Conservation (phyloP, 2,888 invertebrate species). For the Cerastis rubricosa region DNA sequence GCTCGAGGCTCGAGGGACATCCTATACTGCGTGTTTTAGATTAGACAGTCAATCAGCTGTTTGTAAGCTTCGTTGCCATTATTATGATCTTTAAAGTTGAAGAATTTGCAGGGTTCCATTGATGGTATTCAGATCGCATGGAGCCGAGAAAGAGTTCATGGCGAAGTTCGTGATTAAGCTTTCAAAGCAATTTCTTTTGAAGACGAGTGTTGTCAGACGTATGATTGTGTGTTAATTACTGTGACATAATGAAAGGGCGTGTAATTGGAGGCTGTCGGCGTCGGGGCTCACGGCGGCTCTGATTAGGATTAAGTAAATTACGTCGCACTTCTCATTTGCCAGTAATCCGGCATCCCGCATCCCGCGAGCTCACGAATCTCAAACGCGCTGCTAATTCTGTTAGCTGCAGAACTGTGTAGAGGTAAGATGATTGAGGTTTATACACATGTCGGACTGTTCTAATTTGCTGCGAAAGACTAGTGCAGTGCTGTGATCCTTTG, state of each 20-base stretch:
- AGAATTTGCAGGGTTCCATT: background rate
- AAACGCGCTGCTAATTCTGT: slow-evolving; percentile 36
- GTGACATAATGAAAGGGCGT: slow-evolving; percentile 20
- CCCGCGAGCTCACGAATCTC: slow-evolving; percentile 21
- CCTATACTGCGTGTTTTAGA: background rate
- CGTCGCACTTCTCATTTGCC: slow-evolving; percentile 48
- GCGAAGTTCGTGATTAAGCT: background rate
- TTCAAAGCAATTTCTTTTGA: slow-evolving; percentile 17
- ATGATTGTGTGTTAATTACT: slow-evolving; percentile 25
- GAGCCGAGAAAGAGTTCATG: background rate
- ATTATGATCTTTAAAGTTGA: background rate
- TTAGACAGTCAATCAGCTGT: background rate
- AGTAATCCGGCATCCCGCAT: slow-evolving; percentile 51
- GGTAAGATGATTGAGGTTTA: slow-evolving; percentile 38
- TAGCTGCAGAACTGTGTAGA: slow-evolving; percentile 18
- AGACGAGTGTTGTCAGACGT: background rate
- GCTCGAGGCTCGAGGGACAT: background rate
- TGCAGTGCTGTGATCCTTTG: background rate
- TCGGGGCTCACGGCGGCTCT: slow-evolving; percentile 15
- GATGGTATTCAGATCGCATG: background rate
- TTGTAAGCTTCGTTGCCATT: background rate
- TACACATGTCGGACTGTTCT: background rate
- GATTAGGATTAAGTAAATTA: slow-evolving; percentile 68
- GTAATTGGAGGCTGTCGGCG: slow-evolving; percentile 9
- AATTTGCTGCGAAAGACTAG: slow-evolving; percentile 3